phyloP scores from a whole-genome alignment of 1,140 invertebrate genomes.

The Phthorimaea operculella region DNA sequence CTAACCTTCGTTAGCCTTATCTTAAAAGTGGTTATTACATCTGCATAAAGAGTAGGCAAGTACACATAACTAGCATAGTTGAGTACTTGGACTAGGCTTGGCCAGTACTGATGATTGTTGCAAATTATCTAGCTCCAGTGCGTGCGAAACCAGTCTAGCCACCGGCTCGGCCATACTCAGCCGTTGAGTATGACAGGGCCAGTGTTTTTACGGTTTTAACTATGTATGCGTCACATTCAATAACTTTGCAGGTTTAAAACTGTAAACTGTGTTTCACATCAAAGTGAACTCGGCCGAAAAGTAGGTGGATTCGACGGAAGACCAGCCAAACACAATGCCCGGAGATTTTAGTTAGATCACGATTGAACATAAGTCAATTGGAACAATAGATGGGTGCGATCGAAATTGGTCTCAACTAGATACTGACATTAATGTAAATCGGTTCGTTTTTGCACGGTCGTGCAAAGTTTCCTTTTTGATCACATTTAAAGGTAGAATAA shows the following conservation, averaged over 20 bases:
- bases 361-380: slow-evolving; percentile 41
- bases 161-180: background rate
- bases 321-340: slow-evolving; percentile 33
- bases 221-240: no score
- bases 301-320: slow-evolving; percentile 13
- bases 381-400: slow-evolving; percentile 54
- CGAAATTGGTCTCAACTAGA: slow-evolving; percentile 10
- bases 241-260: no score
- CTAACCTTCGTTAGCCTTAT: background rate
- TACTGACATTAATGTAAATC: background rate
- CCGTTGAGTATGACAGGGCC: background rate
- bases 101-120: slow-evolving; percentile 7
- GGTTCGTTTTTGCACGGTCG: no score
- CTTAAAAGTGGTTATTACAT: background rate
- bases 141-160: slow-evolving; percentile 17
- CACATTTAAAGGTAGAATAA: no score
- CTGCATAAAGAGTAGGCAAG: slow-evolving; percentile 2
- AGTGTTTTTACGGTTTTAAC: background rate
- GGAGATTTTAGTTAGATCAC: slow-evolving; percentile 32
- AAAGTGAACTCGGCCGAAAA: background rate
- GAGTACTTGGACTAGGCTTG: background rate
- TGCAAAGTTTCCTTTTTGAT: no score
- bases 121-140: slow-evolving; percentile 14
- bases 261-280: no score
- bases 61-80: background rate